Evolutionary conservation across 2,113 vertebrate species (phyloP).

Genomic region (Xiphorhynchus elegans): DNA sequence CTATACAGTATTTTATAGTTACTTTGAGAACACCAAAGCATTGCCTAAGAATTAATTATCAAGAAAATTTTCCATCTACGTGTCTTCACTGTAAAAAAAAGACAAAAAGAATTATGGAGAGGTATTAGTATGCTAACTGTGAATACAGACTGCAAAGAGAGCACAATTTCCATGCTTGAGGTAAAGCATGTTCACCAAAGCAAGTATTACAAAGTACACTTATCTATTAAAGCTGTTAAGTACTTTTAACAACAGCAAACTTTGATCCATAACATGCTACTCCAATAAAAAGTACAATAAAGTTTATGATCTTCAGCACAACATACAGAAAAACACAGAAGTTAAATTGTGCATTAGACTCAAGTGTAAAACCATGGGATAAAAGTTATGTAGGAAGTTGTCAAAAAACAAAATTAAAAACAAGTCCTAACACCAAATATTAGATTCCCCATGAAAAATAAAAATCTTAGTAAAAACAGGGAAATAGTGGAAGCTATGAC

Average conservation of each 20-base stretch:
- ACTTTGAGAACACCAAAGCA: constrained; percentile 1
- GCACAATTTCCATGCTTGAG: not conserved
- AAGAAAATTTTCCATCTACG: not conserved
- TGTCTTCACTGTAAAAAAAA: not conserved
- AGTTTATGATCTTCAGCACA: not conserved
- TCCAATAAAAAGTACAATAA: not conserved
- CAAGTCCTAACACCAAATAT: not conserved
- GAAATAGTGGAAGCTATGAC: not conserved
- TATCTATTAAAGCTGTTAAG: not conserved
- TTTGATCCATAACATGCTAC: not conserved
- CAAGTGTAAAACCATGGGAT: not conserved
- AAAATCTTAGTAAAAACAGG: not conserved
- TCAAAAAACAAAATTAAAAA: not conserved
- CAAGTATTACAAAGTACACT: not conserved
- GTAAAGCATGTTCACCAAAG: not conserved
- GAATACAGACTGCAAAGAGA: not conserved
- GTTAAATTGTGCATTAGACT: not conserved
- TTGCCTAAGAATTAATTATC: not conserved
- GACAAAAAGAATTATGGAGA: not conserved
- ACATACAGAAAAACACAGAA: not conserved
- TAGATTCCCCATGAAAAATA: not conserved
- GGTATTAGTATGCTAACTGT: not conserved
- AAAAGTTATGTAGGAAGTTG: not conserved
- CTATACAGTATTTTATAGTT: not conserved
- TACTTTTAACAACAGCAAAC: not conserved